Evolutionary conservation across 2,113 vertebrate genomes (phyloP), one percentile per base, ranked within the genome.

Genomic region (Myrmophylax atrothorax): DNA sequence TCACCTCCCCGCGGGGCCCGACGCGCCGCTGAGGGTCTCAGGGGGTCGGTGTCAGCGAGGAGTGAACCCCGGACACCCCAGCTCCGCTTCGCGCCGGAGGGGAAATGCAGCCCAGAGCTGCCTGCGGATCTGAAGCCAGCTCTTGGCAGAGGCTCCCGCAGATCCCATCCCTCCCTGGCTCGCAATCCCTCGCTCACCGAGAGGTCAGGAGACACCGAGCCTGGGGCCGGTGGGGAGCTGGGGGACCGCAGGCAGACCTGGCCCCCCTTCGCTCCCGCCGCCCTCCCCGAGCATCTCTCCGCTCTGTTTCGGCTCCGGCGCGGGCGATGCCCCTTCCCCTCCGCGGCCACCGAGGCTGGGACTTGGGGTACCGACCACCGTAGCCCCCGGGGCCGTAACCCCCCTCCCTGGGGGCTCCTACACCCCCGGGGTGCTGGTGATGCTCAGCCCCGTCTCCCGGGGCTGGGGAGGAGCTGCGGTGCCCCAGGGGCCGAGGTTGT

Each of bases 161-260:
- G 88, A 84, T 93, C 88, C 93, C 93, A 92, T 90, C 88, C 96
- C 91, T 95, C 94, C 94, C 93, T 90, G 88, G 85, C 96, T 95
- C 79, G 31, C 93, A 33, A 58, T 93, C 62, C 85, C 93, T 89
- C 87, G 62, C 92, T 89, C 87, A 15, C 77, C 55, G n/a, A 76
- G 70, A 85, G 94, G 83, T 85, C 91, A 90, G 85, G 60, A 75
- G 40, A 42, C 37, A 93, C 63, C 68, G 94, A 95, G 87, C 94
- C 84, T 63, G 11, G 15, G 74, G 66, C 64, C 42, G 56, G 59
- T 10, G 85, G 55, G 73, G 55, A 56, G 68, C 49, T 14, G 78
- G 55, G 91, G 18, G 80, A 53, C 38, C 38, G 67, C 47, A 6
- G 66, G 26, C 38, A 37, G 67, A 26, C 1, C 85, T 76, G 91